Percentiles rank a stretch among this genome's conserved stretches.
Evolutionary conservation across 2,888 invertebrate genomes (phyloP).

Genomic region (Apodemia arnacis): DNA sequence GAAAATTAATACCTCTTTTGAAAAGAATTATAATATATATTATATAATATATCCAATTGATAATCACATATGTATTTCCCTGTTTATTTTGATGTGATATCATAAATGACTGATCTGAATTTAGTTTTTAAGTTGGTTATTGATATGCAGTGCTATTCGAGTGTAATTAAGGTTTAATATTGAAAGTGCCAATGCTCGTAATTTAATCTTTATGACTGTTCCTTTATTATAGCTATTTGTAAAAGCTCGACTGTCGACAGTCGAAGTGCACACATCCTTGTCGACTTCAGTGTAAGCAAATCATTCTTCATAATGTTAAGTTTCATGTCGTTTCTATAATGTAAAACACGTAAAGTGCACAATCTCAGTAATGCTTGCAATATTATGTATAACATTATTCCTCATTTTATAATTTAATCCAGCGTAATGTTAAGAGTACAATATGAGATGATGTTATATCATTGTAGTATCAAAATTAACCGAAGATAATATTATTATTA

Average conservation of each 20-base stretch:
- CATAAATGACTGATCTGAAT: conserved; percentile 95
- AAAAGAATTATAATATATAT: conserved; percentile 91
- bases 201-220: conserved; percentile 94
- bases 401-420: conserved; percentile 92
- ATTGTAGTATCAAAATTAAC: conserved; percentile 95
- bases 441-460: conserved; percentile 94
- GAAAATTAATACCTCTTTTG: conserved; percentile 95
- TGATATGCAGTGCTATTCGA: conserved; percentile 94
- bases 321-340: conserved; percentile 89
- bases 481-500: conserved; percentile 94
- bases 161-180: conserved; percentile 94
- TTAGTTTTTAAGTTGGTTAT: conserved; percentile 95
- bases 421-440: conserved; percentile 94
- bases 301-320: conserved; percentile 90
- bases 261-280: conserved; percentile 80
- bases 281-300: conserved; percentile 90
- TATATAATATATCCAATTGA: conserved; percentile 93
- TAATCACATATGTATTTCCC: conserved; percentile 94
- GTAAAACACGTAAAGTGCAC: conserved; percentile 92
- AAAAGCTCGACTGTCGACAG: conserved; percentile 81
- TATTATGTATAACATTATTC: conserved; percentile 92
- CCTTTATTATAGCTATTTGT: conserved; percentile 91
- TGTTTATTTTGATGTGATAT: conserved; percentile 95
- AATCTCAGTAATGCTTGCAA: conserved; percentile 95
- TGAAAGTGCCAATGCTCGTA: conserved; percentile 95